Base-by-base conservation (phyloP, 2,888 invertebrate genomes). In the Torymus texanus region DNA sequence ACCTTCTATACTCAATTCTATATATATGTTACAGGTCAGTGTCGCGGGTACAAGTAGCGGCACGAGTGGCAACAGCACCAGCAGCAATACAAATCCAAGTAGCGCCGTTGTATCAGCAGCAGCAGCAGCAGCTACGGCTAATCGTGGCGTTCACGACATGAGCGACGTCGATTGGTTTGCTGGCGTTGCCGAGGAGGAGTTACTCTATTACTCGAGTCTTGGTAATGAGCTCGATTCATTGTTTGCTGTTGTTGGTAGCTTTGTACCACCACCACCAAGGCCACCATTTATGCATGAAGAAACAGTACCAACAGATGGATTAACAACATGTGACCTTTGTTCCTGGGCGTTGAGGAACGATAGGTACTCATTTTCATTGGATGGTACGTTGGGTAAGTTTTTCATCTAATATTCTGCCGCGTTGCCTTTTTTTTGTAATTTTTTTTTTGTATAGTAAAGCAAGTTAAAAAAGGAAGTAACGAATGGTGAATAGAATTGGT, bases 291-390 rank as follows among this genome's bases (percentile, higher is more conserved):
- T 94, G 83, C 89, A 91, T 41, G 94, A 94, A 87, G 93, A 93
- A 83, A 91, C 91, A 83, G 92, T 92, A 84, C 91, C 92, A 83
- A 92, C 94, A 81, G 94, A 94, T 90, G 94, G 94, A 80, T 92
- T 94, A 84, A 94, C 94, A 86, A 94, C 94, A 87, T 94, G 94
- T 90, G 94, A 94, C 91, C 92, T 94, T 84, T 94, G 94, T 90
- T 92, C 94, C 84, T 94, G 94, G 94, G 94, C 94, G 85, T 93
- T 93, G 92, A 87, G 89, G 80, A 92, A 93, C 87, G 91, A 91
- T 83, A 91, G 92, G 87, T 92, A 92, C 90, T 91, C 91, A 85
- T 92, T 91, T 90, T 92, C 91, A 80, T 88, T 92, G 83, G 93
- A 93, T 85, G 92, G 92, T 83, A 92, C 93, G 83, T 91, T 93